phyloP scores from a whole-genome alignment of 2,888 invertebrate genomes.

The Lepetodrilus schrolli region DNA sequence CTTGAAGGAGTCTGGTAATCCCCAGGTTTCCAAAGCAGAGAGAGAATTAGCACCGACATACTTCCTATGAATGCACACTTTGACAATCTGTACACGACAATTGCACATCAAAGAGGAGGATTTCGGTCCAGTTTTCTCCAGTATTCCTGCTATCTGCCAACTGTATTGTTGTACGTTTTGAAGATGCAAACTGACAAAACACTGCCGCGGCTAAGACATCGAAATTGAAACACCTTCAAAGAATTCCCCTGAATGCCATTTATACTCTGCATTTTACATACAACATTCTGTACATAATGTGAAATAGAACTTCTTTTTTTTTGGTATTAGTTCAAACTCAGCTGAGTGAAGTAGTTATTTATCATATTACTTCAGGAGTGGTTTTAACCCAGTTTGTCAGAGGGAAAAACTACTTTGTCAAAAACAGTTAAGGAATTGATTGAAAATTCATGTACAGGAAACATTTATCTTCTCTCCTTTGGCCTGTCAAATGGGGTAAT shows the following conservation, averaged over 20 bases:
- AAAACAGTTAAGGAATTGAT: not conserved
- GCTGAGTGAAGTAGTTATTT: too few species aligned
- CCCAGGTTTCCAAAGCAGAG: not conserved
- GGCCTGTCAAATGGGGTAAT: slow-evolving; percentile 9
- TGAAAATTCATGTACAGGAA: slow-evolving; percentile 27
- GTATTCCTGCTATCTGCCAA: slow-evolving; percentile 1
- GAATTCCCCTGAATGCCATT: not conserved
- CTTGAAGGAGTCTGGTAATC: not conserved
- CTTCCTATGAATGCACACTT: slow-evolving; percentile 12
- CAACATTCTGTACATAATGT: too few species aligned
- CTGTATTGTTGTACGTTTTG: not conserved
- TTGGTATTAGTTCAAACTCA: too few species aligned
- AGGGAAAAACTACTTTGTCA: not conserved
- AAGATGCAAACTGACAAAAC: not conserved
- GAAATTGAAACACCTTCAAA: not conserved
- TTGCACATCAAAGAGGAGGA: slow-evolving; percentile 7
- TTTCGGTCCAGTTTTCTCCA: not conserved
- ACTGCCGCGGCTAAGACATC: not conserved
- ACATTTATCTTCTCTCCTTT: slow-evolving; percentile 17
- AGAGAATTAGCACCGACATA: not conserved
- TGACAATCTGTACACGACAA: slow-evolving; percentile 5
- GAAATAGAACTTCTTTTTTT: too few species aligned
- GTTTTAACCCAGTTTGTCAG: too few species aligned
- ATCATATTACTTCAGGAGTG: too few species aligned
- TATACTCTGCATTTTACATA: too few species aligned